Evolutionary conservation across 1,140 invertebrate species (phyloP).

Genomic region (Euschistus heros): DNA sequence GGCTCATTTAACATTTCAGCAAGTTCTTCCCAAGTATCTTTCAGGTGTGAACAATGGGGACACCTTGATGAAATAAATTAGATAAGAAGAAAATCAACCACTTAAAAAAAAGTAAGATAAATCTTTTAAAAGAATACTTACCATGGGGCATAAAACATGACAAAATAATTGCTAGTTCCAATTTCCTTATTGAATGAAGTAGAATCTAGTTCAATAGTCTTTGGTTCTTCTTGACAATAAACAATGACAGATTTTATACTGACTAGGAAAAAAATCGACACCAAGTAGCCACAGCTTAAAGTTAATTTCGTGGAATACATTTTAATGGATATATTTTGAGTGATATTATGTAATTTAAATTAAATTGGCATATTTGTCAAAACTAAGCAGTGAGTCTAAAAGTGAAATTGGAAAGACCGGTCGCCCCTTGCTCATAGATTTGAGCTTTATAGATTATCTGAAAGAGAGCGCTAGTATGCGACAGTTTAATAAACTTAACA

Average conservation of each 20-base stretch:
- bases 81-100: not conserved
- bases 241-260: not conserved
- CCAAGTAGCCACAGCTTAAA: no score
- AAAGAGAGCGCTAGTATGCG: no score
- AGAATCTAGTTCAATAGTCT: not conserved
- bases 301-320: no score
- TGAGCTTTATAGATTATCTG: no score
- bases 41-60: conserved; percentile 54
- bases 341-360: no score
- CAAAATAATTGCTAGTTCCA: conserved; percentile 49
- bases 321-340: no score
- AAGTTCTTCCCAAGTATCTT: conserved; percentile 59
- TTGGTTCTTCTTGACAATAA: not conserved
- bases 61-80: conserved; percentile 44
- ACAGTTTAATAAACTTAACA: no score
- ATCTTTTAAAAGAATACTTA: conserved; percentile 35
- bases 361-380: no score
- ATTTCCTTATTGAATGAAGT: not conserved
- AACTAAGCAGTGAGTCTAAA: no score
- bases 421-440: no score
- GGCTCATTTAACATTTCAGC: conserved; percentile 54
- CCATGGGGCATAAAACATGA: conserved; percentile 72
- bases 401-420: no score
- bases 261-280: not conserved
- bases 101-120: not conserved